Base-by-base conservation (phyloP, 1,140 invertebrate genomes). In the Bilobella aurantiaca region DNA sequence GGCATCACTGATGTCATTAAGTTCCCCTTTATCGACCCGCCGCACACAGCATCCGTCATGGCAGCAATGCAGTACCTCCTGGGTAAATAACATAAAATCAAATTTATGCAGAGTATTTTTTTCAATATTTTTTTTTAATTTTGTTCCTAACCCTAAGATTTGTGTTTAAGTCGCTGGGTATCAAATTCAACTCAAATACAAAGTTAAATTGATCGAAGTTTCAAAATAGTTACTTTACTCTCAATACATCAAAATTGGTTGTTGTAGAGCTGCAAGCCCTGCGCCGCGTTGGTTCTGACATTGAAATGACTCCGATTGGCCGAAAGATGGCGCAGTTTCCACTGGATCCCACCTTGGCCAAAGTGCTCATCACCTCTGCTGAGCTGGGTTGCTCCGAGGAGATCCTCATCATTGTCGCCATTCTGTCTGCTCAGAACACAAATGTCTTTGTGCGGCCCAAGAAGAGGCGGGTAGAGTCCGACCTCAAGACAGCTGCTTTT, bases 1-100 rank as follows among this genome's bases (percentile, higher is more conserved):
- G 91, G 92, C 1, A 95, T 99, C 0, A 88, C 96, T 73, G 91
- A 98, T 80, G 80, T 99, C 18, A 77, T 99, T 63, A 89, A 93
- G 59, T 99, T 99, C 77, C 95, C 99, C 77, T 99, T 99, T 74
- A 99, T 99, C 96, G 96, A 99, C 77, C 93, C 95, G 18, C 96
- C 96, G 3, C 95, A 96, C 3, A 79, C 92, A 82, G 96, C 98
- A 76, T 98, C 98, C 73, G 96, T 99, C 74, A 79, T 98, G 12
- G 98, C 98, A 79, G 99, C 96, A 0, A 87, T 99, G 80, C 99
- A 98, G 79, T 96, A 99, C 76, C 78, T 99, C 32, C 98, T 96
- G 96, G 97, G n/a, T n/a, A n/a, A n/a, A n/a, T n/a, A n/a, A n/a
- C n/a, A n/a, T n/a, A n/a, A n/a, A n/a, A n/a, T n/a, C n/a, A n/a